Conservation (phyloP, 1,140 invertebrate species). For the Lucilia sericata region DNA sequence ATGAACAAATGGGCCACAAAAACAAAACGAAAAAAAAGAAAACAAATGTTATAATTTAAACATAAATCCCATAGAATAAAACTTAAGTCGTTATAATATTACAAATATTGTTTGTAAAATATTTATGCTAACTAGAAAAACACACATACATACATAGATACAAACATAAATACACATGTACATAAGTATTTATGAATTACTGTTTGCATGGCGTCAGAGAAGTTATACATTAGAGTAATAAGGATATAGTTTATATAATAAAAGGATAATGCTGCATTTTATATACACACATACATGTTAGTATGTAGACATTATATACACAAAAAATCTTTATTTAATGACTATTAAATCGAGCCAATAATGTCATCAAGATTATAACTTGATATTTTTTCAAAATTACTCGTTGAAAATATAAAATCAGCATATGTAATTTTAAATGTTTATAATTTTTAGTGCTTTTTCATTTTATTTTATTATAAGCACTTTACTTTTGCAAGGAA, state of each 20-base stretch:
- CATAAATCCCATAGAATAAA: background rate
- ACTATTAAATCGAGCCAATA: slow-evolving; percentile 26
- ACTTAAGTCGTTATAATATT: background rate
- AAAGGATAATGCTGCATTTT: background rate
- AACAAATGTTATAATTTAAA: background rate
- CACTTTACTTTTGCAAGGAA: background rate
- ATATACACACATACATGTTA: background rate
- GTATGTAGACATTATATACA: background rate
- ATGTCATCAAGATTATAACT: slow-evolving; percentile 9
- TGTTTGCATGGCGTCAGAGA: background rate
- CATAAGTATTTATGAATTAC: background rate
- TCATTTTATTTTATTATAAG: background rate
- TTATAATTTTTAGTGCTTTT: background rate
- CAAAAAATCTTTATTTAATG: background rate
- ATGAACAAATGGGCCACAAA: background rate
- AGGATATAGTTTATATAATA: background rate
- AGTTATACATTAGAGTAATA: background rate
- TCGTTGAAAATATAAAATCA: background rate
- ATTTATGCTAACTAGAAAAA: too few species aligned
- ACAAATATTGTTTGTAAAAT: background rate
- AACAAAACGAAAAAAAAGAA: background rate
- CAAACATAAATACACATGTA: background rate
- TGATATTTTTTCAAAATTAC: background rate
- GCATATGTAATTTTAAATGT: background rate
- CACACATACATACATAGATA: too few species aligned